Conservation (phyloP, 2,797 vertebrate genomes). For the Enteromius afrohamiltoni region DNA sequence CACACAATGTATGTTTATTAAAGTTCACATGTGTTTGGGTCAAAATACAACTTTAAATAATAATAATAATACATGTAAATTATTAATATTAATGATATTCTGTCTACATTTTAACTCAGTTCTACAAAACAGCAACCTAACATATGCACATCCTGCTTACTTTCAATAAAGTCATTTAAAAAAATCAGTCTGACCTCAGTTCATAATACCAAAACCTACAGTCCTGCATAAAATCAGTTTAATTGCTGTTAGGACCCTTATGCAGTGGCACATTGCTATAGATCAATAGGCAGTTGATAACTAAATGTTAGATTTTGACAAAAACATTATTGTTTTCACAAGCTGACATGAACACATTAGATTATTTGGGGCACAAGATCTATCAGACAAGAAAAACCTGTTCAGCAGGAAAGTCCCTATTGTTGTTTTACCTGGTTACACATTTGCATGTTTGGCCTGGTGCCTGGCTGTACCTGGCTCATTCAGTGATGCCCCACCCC, state of each 20-base stretch:
- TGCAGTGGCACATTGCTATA: not conserved
- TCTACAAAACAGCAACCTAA: not conserved
- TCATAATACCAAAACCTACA: not conserved
- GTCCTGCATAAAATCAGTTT: too few species aligned
- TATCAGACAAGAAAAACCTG: constrained; percentile 1
- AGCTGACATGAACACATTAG: not conserved
- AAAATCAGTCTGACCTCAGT: not conserved
- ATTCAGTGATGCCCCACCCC: not conserved
- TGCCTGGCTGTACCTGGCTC: not conserved
- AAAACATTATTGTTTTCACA: not conserved
- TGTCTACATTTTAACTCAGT: not conserved
- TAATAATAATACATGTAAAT: too few species aligned
- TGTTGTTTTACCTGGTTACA: not conserved
- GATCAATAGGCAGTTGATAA: not conserved
- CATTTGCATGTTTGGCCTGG: not conserved
- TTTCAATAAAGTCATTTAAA: not conserved
- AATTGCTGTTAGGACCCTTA: too few species aligned
- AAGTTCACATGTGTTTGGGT: not conserved
- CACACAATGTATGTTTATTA: not conserved
- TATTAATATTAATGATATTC: too few species aligned
- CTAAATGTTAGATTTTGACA: not conserved
- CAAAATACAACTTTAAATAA: not conserved
- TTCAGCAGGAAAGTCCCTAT: not conserved
- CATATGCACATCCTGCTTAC: not conserved
- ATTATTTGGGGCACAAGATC: not conserved